Base-by-base conservation (phyloP, 2,888 invertebrate genomes). In the Plemyria rubiginata region DNA sequence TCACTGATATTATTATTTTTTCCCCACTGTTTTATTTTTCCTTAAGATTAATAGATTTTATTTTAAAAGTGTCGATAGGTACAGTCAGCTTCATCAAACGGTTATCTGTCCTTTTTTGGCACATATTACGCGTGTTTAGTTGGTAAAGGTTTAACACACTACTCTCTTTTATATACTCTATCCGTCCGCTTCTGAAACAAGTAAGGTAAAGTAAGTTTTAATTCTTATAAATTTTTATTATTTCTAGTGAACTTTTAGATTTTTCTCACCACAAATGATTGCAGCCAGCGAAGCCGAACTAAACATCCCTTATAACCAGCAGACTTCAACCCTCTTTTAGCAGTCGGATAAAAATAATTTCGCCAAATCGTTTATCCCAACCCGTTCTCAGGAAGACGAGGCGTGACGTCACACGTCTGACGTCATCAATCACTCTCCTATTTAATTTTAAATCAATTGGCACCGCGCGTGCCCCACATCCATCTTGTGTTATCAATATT, bases 391-490 rank as follows among this genome's bases (percentile, higher is more conserved):
- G 81, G 49, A 49, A 29, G 49, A 7, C 29, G 49, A 32, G 85
- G 87, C 88, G 88, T 88, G 88, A 87, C 82, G 74, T 75, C 80
- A 70, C 78, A 73, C 32, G 50, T 36, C 72, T 56, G 66, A 67
- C 63, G 62, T 62, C 84, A 90, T 92, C 92, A 84, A 91, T 92
- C 92, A 90, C 74, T 77, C 76, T 76, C 75, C 80, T 83, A 84
- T 90, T 91, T 88, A 86, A 88, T 87, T 90, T 87, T 86, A 86
- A 92, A 92, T 92, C 92, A 92, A 92, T 92, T 91, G 85, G 84
- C 68, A 78, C 63, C 82, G 87, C 90, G 88, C 91, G 91, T 91
- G 91, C 67, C 76, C 68, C 36, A 67, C 85, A 92, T 92, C 88
- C 89, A 90, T 92, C 92, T 90, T 87, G 74, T 71, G 82, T 87